Evolutionary conservation across 2,888 invertebrate species (phyloP).

Genomic region (Lysandra coridon): DNA sequence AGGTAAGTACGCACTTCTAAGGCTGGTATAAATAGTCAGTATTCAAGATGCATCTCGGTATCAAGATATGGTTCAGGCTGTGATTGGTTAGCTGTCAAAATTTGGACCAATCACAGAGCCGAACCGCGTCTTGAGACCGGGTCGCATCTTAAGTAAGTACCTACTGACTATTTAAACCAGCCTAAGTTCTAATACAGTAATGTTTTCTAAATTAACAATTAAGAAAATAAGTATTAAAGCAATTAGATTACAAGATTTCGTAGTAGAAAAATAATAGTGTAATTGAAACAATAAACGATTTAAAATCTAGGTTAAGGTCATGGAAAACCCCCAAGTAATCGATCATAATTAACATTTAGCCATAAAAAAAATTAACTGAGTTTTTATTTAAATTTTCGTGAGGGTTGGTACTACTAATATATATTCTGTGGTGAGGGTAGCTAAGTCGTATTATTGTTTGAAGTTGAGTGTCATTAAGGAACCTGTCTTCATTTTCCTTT

Average conservation of each 20-base stretch:
- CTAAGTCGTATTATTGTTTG: neutral
- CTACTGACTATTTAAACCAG: too few relatives aligned
- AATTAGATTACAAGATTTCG: conserved; percentile 12
- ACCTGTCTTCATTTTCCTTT: neutral
- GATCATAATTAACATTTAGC: conserved; percentile 2
- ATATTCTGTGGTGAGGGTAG: neutral
- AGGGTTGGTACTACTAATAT: neutral
- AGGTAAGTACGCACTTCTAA: too few relatives aligned
- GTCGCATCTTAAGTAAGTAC: too few relatives aligned
- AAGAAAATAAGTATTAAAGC: neutral
- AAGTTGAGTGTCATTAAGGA: neutral
- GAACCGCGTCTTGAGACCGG: too few relatives aligned
- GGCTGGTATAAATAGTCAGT: too few relatives aligned
- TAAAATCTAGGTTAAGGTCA: conserved; percentile 28
- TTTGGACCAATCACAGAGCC: too few relatives aligned
- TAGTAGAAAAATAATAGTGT: neutral
- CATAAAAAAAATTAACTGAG: neutral
- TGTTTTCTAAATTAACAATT: neutral
- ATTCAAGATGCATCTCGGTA: too few relatives aligned
- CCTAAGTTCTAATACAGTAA: neutral
- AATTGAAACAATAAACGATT: neutral
- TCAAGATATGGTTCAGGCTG: too few relatives aligned
- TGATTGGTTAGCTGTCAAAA: too few relatives aligned
- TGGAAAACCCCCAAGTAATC: conserved; percentile 24
- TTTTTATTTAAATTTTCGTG: conserved; percentile 7